phyloP scores from a whole-genome alignment of 1,140 invertebrate genomes.

The Gyrodactylus bullatarudis region DNA sequence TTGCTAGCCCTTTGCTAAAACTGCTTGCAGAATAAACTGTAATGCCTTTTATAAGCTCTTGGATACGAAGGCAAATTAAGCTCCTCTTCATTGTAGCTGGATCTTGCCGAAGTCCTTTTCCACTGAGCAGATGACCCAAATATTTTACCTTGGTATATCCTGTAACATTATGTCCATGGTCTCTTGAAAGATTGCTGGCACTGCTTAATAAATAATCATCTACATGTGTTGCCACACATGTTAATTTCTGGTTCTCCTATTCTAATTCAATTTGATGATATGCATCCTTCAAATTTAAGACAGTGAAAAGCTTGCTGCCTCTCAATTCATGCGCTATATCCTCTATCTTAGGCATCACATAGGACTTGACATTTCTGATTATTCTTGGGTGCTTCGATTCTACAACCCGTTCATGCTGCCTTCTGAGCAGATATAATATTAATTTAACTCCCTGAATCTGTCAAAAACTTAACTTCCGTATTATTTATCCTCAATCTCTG shows the following conservation, averaged over 20 bases:
- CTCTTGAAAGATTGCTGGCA: slow-evolving; percentile 9
- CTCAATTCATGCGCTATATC: slow-evolving; percentile 5
- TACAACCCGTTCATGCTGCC: too few species aligned
- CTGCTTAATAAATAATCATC: slow-evolving; percentile 2
- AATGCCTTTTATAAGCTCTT: neutral
- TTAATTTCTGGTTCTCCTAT: slow-evolving; percentile 2
- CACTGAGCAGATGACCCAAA: slow-evolving; percentile 13
- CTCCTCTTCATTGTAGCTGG: slow-evolving; percentile 11
- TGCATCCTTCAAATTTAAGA: slow-evolving; percentile 8
- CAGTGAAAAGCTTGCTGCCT: slow-evolving; percentile 8
- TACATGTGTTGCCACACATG: slow-evolving; percentile 4
- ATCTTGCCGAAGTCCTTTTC: slow-evolving; percentile 8
- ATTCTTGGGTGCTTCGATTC: too few species aligned
- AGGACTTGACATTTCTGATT: slow-evolving; percentile 3
- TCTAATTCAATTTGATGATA: slow-evolving; percentile 8
- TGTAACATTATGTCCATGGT: slow-evolving; percentile 9
- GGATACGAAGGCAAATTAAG: slow-evolving; percentile 9
- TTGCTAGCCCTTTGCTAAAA: neutral
- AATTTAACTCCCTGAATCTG: too few species aligned
- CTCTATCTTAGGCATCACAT: slow-evolving; percentile 1
- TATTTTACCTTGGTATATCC: slow-evolving; percentile 10
- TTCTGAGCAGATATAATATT: too few species aligned
- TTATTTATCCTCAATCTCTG: too few species aligned
- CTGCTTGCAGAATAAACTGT: neutral
- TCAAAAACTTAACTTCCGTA: too few species aligned